Evolutionary conservation across 2,888 invertebrate genomes (phyloP).

Genomic region (Acrobeloides nanus): DNA sequence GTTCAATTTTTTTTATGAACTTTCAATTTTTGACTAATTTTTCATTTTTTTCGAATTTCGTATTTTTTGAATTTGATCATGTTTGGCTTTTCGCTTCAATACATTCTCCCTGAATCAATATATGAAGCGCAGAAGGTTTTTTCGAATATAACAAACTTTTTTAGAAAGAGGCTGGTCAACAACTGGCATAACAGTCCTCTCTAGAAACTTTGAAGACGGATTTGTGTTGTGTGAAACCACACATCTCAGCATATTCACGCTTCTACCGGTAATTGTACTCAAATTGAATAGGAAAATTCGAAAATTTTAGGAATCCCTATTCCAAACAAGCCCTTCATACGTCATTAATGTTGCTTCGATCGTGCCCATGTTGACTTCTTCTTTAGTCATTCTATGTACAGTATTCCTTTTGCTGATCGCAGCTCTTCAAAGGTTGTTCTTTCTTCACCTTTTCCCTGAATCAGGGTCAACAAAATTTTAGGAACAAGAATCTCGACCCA

Average conservation of each 20-base stretch:
- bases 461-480: conserved; percentile 4
- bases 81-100: too few relatives aligned
- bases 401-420: conserved; percentile 40
- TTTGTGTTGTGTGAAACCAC: conserved; percentile 42
- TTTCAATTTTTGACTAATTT: too few relatives aligned
- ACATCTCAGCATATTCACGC: conserved; percentile 41
- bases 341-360: conserved; percentile 27
- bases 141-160: background rate
- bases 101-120: too few relatives aligned
- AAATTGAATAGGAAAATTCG: background rate
- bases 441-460: background rate
- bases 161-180: conserved; percentile 43
- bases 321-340: conserved; percentile 23
- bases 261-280: conserved; percentile 31
- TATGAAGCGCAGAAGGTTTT: too few relatives aligned
- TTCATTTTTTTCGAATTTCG: too few relatives aligned
- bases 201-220: conserved; percentile 35
- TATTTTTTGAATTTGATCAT: too few relatives aligned
- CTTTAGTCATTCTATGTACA: conserved; percentile 21
- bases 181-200: conserved; percentile 34
- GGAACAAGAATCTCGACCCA: conserved; percentile 35
- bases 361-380: conserved; percentile 37
- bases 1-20: too few relatives aligned
- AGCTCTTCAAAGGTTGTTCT: conserved; percentile 35
- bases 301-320: conserved; percentile 30